Evolutionary conservation across 2,113 vertebrate species (phyloP), one percentile per base, ranked within the genome.

Genomic region (Lophochroa leadbeateri): DNA sequence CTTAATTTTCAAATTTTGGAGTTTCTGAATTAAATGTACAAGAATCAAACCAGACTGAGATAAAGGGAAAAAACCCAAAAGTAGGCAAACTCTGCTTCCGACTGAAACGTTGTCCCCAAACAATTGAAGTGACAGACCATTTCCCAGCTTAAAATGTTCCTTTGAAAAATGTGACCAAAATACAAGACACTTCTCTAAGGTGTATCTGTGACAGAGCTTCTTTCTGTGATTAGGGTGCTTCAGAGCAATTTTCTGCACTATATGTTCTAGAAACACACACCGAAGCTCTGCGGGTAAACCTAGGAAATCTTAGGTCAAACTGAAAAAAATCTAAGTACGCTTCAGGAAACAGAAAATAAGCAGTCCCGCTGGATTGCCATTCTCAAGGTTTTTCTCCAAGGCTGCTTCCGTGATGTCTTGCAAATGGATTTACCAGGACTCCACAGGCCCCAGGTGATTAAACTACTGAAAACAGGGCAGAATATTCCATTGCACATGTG

Each of bases 401-500:
- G 39, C 24, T 93, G 60, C 60, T 93, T 93, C 91, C 27, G 41
- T 87, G 83, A 96, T 95, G 75, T 69, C 60, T 92, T 93, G 78
- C 35, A 93, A 96, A 97, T 96, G 83, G 81, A 70, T 97, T 97
- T 96, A 97, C 92, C 95, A 96, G 94, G 55, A 64, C 60, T 84
- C 68, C 49, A 20, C 13, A 64, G 33, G 35, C 69, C 88, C 78
- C 91, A 63, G 52, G 61, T 81, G 94, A 90, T 55, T 79, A 94
- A 84, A 97, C 93, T 90, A 94, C 95, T 93, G 90, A 94, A 95
- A 95, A 67, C 78, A 60, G 61, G 49, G 61, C 87, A 88, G 57
- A 85, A 67, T 91, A 88, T 94, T 96, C 65, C 57, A 64, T 37
- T 67, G 71, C 87, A 94, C 88, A 93, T 88, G 76, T 96, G 96